Evolutionary conservation across 2,888 invertebrate genomes (phyloP).

Genomic region (Panopea generosa): DNA sequence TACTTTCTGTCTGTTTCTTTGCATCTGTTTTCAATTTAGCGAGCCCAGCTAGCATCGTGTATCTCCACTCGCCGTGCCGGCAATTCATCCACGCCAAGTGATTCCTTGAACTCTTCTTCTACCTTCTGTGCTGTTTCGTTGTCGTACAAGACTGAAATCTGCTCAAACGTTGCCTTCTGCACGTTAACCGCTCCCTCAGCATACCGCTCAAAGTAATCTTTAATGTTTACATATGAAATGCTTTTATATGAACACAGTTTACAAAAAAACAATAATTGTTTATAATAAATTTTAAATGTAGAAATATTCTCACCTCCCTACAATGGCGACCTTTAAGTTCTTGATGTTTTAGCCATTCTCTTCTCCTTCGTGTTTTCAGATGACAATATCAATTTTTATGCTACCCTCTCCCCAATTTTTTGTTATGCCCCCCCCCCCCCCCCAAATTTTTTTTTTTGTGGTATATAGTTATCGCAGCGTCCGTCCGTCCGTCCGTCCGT

Average conservation of each 20-base stretch:
- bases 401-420: too few species aligned
- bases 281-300: too few species aligned
- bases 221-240: conserved; percentile 66
- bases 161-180: conserved; percentile 72
- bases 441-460: too few species aligned
- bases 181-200: conserved; percentile 76
- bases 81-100: conserved; percentile 77
- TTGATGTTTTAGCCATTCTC: too few species aligned
- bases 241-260: not conserved
- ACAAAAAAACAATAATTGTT: too few species aligned
- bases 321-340: conserved; percentile 38
- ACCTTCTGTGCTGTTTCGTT: conserved; percentile 73
- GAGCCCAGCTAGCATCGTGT: conserved; percentile 78
- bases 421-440: too few species aligned
- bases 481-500: too few species aligned
- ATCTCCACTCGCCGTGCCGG: conserved; percentile 80
- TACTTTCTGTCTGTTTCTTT: conserved; percentile 28
- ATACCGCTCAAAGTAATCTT: conserved; percentile 79
- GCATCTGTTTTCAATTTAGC: conserved; percentile 76
- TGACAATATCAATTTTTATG: too few species aligned
- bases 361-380: too few species aligned
- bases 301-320: conserved; percentile 60
- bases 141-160: conserved; percentile 74
- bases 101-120: conserved; percentile 67
- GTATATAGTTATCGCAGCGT: too few species aligned